A percentile compares a stretch with the other conserved stretches of the same genome.
phyloP scores from a whole-genome alignment of 2,888 invertebrate genomes.

The Diachrysia chrysitis region DNA sequence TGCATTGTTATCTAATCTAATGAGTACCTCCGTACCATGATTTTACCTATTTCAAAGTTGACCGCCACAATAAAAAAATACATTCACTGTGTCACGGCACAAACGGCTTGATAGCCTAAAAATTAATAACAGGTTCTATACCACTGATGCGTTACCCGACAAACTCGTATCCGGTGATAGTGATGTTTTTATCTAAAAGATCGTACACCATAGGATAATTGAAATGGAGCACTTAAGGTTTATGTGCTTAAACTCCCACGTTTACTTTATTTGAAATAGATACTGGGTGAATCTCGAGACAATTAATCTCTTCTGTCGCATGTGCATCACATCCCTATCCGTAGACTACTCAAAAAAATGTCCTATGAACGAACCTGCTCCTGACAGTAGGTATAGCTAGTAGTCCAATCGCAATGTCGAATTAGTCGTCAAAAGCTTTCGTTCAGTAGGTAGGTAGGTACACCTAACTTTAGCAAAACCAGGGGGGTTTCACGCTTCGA shows the following conservation, averaged over 20 bases:
- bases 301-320: neutral
- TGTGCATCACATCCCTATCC: too few species aligned
- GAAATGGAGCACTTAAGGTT: neutral
- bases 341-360: too few species aligned
- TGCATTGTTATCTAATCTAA: neutral
- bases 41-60: neutral
- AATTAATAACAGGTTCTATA: constrained; percentile 17
- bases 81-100: neutral
- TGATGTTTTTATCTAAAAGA: neutral
- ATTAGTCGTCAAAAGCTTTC: too few species aligned
- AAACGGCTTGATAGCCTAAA: constrained; percentile 6
- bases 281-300: neutral
- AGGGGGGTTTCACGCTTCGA: too few species aligned
- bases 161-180: constrained; percentile 28
- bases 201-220: neutral
- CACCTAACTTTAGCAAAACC: too few species aligned
- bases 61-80: neutral
- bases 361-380: too few species aligned
- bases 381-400: too few species aligned
- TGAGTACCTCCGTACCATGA: neutral
- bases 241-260: neutral
- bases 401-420: too few species aligned
- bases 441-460: too few species aligned
- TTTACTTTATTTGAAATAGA: neutral
- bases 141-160: constrained; percentile 18